Base-by-base conservation (phyloP, 2,888 invertebrate genomes). In the Zaprionus lineosus region DNA sequence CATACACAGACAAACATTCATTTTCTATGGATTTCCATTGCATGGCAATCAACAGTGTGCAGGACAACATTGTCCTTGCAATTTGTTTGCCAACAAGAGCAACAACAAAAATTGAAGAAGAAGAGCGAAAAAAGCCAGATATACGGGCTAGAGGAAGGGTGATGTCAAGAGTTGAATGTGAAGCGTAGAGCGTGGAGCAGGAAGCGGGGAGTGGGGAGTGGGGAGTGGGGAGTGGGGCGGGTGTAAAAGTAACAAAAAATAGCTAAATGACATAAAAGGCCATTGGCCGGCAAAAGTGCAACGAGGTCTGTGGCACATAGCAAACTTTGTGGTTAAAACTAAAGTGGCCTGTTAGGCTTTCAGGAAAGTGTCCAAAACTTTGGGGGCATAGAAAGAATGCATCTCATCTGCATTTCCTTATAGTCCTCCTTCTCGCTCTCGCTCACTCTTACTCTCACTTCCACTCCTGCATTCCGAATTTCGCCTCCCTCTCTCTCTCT, bases 281-380 rank as follows among this genome's bases (percentile, higher is more conserved):
- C 77, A 68, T 72, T 67, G 74, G 40, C 73, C 61, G 62, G 65
- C 72, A 78, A 74, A 82, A 84, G 82, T 84, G 84, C 84, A 82
- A 60, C 64, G 78, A 77, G 61, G 81, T 83, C 55, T 61, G 34
- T 40, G n/a, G 48, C 51, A 57, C 36, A 76, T 39, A 61, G 68
- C 74, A 84, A 84, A 85, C 70, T 84, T 79, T 79, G 79, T 53
- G 78, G 78, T 73, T 75, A 70, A 73, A 75, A 83, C 65, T 83
- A 76, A 85, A 78, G 84, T 78, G 84, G 84, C 78, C 78, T 74
- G 68, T 78, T 78, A 84, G 81, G 74, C 74, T 77, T 81, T 81
- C 77, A 74, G 29, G 64, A 84, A 84, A 82, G 64, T 84, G 75
- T 76, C 75, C 75, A 58, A 79, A 79, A 74, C 73, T 82, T 70